A percentile compares a stretch with the other conserved stretches of the same genome.
Conservation (phyloP, 2,888 invertebrate species). For the Protodeltote pygarga region DNA sequence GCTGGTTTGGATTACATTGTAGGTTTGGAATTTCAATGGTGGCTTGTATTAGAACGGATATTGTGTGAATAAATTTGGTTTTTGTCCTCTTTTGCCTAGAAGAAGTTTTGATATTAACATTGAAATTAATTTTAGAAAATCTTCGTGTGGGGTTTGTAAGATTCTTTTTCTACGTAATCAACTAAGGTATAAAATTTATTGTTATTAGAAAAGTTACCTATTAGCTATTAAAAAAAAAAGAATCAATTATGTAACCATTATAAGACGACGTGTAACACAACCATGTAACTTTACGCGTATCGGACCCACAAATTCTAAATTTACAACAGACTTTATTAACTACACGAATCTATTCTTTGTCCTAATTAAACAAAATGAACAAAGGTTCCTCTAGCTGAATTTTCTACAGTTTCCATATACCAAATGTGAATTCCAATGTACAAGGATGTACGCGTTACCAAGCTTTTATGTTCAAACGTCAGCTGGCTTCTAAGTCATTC, state of each 20-base stretch:
- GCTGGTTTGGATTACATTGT: background rate
- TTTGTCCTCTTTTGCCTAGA: too few relatives aligned
- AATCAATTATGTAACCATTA: background rate
- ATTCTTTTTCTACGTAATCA: too few relatives aligned
- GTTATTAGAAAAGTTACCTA: too few relatives aligned
- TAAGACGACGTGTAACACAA: slow-evolving; percentile 16
- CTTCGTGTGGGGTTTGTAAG: too few relatives aligned
- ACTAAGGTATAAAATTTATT: too few relatives aligned
- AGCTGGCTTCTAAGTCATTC: slow-evolving; percentile 36
- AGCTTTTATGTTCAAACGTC: slow-evolving; percentile 36
- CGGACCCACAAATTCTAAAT: slow-evolving; percentile 55
- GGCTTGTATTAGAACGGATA: too few relatives aligned
- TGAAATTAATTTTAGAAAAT: too few relatives aligned
- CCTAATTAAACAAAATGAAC: too few relatives aligned
- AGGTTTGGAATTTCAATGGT: slow-evolving; percentile 5
- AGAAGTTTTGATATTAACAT: too few relatives aligned
- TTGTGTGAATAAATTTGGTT: too few relatives aligned
- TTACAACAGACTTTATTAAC: slow-evolving; percentile 60
- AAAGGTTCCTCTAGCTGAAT: slow-evolving; percentile 42
- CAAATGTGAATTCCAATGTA: slow-evolving; percentile 28
- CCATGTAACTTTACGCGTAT: slow-evolving; percentile 59
- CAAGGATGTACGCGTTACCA: slow-evolving; percentile 16
- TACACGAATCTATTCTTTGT: slow-evolving; percentile 53
- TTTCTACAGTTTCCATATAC: slow-evolving; percentile 43
- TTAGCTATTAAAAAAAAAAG: background rate